Percentiles rank a stretch among this genome's conserved stretches.
Conservation (phyloP, 2,888 invertebrate genomes). For the Peribatodes rhomboidaria region DNA sequence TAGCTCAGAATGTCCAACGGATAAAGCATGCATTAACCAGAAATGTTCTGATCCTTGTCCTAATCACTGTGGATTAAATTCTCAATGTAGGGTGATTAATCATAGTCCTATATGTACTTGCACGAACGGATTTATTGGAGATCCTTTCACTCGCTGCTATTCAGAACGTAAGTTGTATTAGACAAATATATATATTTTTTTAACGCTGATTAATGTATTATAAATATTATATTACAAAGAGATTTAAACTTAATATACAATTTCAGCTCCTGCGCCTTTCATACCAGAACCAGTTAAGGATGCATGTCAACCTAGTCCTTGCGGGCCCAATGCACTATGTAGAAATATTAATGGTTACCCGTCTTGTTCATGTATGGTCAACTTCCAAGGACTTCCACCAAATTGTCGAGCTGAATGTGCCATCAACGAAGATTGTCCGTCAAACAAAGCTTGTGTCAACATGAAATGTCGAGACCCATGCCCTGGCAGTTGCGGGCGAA, state of each 20-base stretch:
- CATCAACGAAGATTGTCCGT: conserved; percentile 90
- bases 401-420: conserved; percentile 91
- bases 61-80: conserved; percentile 89
- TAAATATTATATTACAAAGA: not conserved
- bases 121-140: conserved; percentile 86
- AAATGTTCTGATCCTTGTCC: conserved; percentile 93
- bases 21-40: conserved; percentile 91
- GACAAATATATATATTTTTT: conserved; percentile 10
- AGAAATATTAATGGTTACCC: conserved; percentile 86
- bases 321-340: conserved; percentile 89
- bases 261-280: conserved; percentile 60
- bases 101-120: conserved; percentile 94
- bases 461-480: conserved; percentile 91
- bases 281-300: conserved; percentile 76
- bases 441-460: conserved; percentile 90
- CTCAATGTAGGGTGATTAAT: conserved; percentile 91
- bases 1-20: conserved; percentile 91
- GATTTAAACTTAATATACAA: conserved; percentile 10
- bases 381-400: conserved; percentile 90
- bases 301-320: conserved; percentile 90
- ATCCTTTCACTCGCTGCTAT: conserved; percentile 90
- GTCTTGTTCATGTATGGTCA: conserved; percentile 89
- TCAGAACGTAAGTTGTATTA: conserved; percentile 82
- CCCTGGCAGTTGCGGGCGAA: conserved; percentile 89
- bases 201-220: not conserved